Evolutionary conservation across 92 coral and sea anemone genomes (phyloP), one percentile per base, ranked within the genome.

Genomic region (Anthopleura xanthogrammica): DNA sequence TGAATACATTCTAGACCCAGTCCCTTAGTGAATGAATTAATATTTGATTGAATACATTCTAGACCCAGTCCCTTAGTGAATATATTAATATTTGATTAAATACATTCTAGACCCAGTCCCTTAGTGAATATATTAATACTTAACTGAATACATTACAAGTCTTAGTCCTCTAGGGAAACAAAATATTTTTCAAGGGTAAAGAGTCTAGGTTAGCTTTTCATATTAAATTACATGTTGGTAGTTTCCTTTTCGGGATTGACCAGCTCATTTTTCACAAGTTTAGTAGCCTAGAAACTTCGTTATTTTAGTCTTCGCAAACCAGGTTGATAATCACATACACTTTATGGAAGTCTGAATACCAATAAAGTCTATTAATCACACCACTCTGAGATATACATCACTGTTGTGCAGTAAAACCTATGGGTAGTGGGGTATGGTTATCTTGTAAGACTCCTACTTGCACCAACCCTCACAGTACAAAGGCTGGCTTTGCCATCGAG

Each of bases 401-500:
- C 60, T 66, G 83, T 80, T 74, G 65, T 66, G 60, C 58, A 80
- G 24, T 19, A 62, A 62, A 24, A 42, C 52, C 60, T 41, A 58
- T 80, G 76, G 40, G 77, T 64, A 74, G 75, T 80, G 83, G 76
- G 76, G 83, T 80, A 20, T 29, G 83, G 71, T 42, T 66, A 64
- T 50, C 72, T 50, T 40, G 14, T 64, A 62, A 62, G 70, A 19
- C 76, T 65, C 83, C 46, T 66, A 65, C 72, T 80, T 62, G 72
- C 62, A 80, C 76, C 65, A 74, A 64, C 76, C 83, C 40, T 64
- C 76, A 8, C 76, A 20, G 58, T 80, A 66, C 14, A 54, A 64
- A 36, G 50, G 83, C 83, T 80, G 83, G 83, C 60, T 20, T 80
- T 29, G 83, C 48, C 83, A 80, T 36, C 83, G 40, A 58, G 52